Percentiles rank a stretch among this genome's conserved stretches.
These are phyloP conservation scores for Sisyra terminalis DNA, from an alignment of 2,888 invertebrate species.

Conservation along the genomic window DNA sequence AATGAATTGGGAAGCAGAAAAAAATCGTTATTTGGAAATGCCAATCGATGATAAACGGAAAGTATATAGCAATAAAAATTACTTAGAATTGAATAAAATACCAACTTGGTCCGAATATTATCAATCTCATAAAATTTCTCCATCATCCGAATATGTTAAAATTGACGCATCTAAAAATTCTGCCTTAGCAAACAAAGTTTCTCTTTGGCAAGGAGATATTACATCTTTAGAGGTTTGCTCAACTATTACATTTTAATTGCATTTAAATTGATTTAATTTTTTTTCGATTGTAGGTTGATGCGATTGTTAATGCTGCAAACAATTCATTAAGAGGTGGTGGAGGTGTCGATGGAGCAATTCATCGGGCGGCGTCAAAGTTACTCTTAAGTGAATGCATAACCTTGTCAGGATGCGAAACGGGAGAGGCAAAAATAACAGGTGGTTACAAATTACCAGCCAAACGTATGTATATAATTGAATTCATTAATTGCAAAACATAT, in stretches of 20 bases:
- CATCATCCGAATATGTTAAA: conserved; percentile 23
- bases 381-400: conserved; percentile 52
- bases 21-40: conserved; percentile 34
- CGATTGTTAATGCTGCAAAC: conserved; percentile 85
- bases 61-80: conserved; percentile 28
- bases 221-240: conserved; percentile 50
- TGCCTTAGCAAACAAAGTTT: conserved; percentile 39
- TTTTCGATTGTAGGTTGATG: conserved; percentile 43
- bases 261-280: conserved; percentile 10
- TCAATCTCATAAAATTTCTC: conserved; percentile 23
- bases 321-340: conserved; percentile 58
- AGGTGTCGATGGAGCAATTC: conserved; percentile 86
- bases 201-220: conserved; percentile 64
- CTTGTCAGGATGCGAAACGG: conserved; percentile 60
- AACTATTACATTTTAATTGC: background rate
- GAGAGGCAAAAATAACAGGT: conserved; percentile 68
- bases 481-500: background rate
- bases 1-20: conserved; percentile 30
- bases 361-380: conserved; percentile 53
- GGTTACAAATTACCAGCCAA: conserved; percentile 71
- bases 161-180: conserved; percentile 26
- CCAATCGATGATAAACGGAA: conserved; percentile 34
- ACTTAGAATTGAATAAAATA: conserved; percentile 28
- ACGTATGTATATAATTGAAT: conserved; percentile 37
- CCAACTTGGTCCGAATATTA: conserved; percentile 39